Evolutionary conservation across 2,113 vertebrate species (phyloP), one percentile per base, ranked within the genome.

Genomic region (Notechis scutatus): DNA sequence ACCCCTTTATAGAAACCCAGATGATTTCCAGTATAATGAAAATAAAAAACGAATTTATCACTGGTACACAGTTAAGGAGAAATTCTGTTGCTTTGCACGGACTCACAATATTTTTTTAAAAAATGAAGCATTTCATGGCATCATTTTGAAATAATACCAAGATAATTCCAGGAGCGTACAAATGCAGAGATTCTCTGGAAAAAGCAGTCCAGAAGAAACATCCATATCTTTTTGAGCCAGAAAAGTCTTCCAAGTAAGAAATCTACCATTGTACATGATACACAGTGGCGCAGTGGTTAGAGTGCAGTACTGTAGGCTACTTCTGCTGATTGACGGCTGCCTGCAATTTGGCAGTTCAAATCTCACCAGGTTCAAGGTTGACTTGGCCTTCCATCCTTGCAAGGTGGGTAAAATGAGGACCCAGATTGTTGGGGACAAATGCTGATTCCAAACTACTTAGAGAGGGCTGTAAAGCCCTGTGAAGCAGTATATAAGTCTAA

Each of bases 41-140:
- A 92, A 88, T 42, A 94, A 56, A 45, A 92, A 94, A 93, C 54
- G 69, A 57, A 94, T 94, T 94, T 15, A 87, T 87, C 64, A 91
- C 55, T 90, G 87, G 93, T 87, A 85, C 81, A 81, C 45, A 93
- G 94, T 92, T 94, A 92, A 88, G n/a, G 12, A 52, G 56, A 15
- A 93, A 95, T 47, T 87, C 5, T 86, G 90, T 85, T 92, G 56
- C 94, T 92, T 86, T 89, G 0, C 5, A 24, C 29, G 23, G 29
- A 56, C 91, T 69, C n/a, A 42, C 91, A 91, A 91, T 95, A 94
- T 59, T 59, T 59, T 59, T 91, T 54, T 47, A 88, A 0, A 93
- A 94, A 59, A 39, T 2, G 29, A 64, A 91, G 89, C 54, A 89
- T 55, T 69, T 1, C 56, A 42, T 59, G 15, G 15, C n/a, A 81